Conservation (phyloP, 1,140 invertebrate genomes). For the Drosophila jambulina region DNA sequence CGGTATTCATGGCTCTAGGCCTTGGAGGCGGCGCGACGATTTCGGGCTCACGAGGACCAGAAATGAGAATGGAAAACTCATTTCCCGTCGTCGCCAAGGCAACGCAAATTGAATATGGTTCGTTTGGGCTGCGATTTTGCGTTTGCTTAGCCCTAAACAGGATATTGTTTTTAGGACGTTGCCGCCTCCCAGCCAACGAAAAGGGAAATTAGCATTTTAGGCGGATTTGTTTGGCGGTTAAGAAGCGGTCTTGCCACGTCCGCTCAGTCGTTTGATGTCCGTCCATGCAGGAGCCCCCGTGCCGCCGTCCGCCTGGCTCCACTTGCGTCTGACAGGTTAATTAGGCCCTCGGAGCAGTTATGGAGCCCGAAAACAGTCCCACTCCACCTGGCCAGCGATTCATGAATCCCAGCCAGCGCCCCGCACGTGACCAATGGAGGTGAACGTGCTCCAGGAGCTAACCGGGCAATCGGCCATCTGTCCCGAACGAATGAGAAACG, state of each 20-base stretch:
- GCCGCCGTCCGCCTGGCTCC: conserved; percentile 13
- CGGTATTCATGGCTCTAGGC: conserved; percentile 20
- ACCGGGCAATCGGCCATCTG: conserved; percentile 14
- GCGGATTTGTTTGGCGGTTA: conserved; percentile 39
- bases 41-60: not conserved
- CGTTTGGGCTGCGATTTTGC: conserved; percentile 31
- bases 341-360: conserved; percentile 43
- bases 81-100: conserved; percentile 53
- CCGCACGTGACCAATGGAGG: conserved; percentile 26
- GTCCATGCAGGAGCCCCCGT: conserved; percentile 1
- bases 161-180: conserved; percentile 60
- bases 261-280: conserved; percentile 59
- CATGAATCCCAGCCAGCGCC: conserved; percentile 2
- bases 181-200: conserved; percentile 10
- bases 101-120: conserved; percentile 54
- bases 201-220: conserved; percentile 70
- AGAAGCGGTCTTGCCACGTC: conserved; percentile 22
- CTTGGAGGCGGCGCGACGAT: conserved; percentile 1
- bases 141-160: conserved; percentile 57
- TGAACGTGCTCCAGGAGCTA: conserved; percentile 14
- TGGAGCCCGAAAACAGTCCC: not conserved
- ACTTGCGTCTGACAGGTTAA: conserved; percentile 67
- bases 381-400: not conserved
- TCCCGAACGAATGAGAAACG: conserved; percentile 18
- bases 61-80: conserved; percentile 55